Evolutionary conservation across 2,888 invertebrate species (phyloP).

Genomic region (Drosophila aldrichi): DNA sequence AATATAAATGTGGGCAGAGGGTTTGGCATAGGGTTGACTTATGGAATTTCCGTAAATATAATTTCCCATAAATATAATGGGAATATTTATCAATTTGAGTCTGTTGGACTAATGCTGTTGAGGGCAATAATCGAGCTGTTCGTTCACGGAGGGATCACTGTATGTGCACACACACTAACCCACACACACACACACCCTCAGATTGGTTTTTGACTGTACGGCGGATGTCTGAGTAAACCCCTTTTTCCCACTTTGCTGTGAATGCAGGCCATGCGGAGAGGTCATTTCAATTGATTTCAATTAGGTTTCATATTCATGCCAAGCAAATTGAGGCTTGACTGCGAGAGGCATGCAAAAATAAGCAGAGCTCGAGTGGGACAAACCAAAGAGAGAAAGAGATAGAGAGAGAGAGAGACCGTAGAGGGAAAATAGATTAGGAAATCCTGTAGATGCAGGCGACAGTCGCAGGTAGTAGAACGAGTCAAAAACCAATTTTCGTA

Average conservation of each 20-base stretch:
- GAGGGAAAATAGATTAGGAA: not conserved
- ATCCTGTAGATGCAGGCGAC: not conserved
- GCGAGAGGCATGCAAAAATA: conserved; percentile 24
- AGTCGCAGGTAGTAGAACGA: not conserved
- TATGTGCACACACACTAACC: not conserved
- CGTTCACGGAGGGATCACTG: not conserved
- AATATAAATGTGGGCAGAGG: not conserved
- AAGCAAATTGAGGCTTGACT: conserved; percentile 26
- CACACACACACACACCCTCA: conserved; percentile 2
- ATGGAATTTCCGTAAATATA: not conserved
- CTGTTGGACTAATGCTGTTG: not conserved
- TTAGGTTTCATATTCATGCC: conserved; percentile 75
- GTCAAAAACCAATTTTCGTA: conserved; percentile 25
- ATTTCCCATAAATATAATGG: not conserved
- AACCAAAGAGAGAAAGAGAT: not conserved
- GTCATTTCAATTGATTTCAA: conserved; percentile 85
- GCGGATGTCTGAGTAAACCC: conserved; percentile 48
- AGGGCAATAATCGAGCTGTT: not conserved
- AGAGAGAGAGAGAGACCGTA: not conserved
- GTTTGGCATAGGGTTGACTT: not conserved
- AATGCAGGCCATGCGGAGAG: conserved; percentile 59
- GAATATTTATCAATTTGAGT: not conserved
- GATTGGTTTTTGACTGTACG: conserved; percentile 47
- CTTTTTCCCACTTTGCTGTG: conserved; percentile 1
- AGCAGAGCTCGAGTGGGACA: not conserved